Evolutionary conservation across 2,888 invertebrate species (phyloP).

Genomic region (Callyntrura sp.): DNA sequence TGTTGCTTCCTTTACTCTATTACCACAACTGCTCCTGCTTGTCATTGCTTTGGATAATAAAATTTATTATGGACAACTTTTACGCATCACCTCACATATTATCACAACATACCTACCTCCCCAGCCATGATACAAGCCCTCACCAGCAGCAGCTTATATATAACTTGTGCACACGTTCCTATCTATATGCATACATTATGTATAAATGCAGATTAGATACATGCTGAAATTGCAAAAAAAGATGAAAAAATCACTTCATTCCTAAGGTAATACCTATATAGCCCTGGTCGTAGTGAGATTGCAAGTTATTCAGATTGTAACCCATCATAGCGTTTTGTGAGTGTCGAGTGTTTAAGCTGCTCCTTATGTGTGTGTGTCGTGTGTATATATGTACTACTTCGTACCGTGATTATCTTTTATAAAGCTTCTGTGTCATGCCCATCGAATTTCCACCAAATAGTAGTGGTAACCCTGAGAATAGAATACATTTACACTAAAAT

Average conservation of each 20-base stretch:
- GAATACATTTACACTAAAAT: slow-evolving; percentile 41
- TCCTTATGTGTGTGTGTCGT: neutral
- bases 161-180: too few relatives aligned
- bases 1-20: slow-evolving; percentile 1
- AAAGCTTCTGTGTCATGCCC: slow-evolving; percentile 32
- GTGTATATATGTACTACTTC: neutral
- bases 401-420: too few relatives aligned
- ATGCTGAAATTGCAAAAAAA: slow-evolving; percentile 30
- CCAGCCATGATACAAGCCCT: neutral
- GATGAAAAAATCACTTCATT: neutral
- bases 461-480: slow-evolving; percentile 59
- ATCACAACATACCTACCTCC: neutral
- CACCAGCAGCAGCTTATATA: too few relatives aligned
- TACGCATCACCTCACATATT: neutral
- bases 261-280: neutral
- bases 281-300: slow-evolving; percentile 9
- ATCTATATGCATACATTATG: neutral
- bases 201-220: neutral
- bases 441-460: slow-evolving; percentile 52
- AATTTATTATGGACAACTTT: slow-evolving; percentile 35
- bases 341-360: neutral
- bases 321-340: slow-evolving; percentile 12
- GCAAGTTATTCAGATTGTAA: slow-evolving; percentile 3
- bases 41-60: slow-evolving; percentile 21
- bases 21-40: neutral